Conservation (phyloP, 1,140 invertebrate species). For the Eupeodes corollae region DNA sequence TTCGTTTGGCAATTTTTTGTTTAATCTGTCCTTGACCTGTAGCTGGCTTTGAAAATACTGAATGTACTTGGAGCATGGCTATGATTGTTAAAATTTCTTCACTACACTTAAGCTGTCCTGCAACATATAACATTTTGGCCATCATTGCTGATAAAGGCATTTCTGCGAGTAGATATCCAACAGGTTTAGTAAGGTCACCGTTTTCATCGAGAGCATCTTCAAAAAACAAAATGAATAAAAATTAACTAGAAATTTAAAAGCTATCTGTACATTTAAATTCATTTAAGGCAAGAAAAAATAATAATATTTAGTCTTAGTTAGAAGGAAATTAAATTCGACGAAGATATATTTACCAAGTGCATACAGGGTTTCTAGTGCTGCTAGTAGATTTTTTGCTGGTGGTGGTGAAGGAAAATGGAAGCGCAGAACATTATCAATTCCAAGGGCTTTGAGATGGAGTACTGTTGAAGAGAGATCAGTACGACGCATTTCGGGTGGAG, state of each 20-base stretch:
- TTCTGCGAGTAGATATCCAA: conserved; percentile 84
- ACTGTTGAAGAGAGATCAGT: conserved; percentile 76
- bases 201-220: conserved; percentile 62
- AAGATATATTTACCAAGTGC: conserved; percentile 46
- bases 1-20: conserved; percentile 57
- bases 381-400: conserved; percentile 76
- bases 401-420: conserved; percentile 82
- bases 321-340: too few species aligned
- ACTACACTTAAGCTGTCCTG: conserved; percentile 71
- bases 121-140: conserved; percentile 71
- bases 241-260: too few species aligned
- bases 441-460: conserved; percentile 88
- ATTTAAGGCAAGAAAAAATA: too few species aligned
- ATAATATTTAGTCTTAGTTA: too few species aligned
- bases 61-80: conserved; percentile 86
- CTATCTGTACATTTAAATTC: too few species aligned
- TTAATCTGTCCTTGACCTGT: conserved; percentile 51
- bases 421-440: conserved; percentile 77
- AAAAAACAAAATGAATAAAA: conserved; percentile 6
- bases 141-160: conserved; percentile 80
- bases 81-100: conserved; percentile 82
- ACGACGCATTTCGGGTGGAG: conserved; percentile 87
- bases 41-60: conserved; percentile 64
- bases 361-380: conserved; percentile 78
- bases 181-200: conserved; percentile 66